A percentile compares a stretch with the other conserved stretches of the same genome.
Evolutionary conservation across 2,888 invertebrate genomes (phyloP).

Genomic region (Brachyptera risi): DNA sequence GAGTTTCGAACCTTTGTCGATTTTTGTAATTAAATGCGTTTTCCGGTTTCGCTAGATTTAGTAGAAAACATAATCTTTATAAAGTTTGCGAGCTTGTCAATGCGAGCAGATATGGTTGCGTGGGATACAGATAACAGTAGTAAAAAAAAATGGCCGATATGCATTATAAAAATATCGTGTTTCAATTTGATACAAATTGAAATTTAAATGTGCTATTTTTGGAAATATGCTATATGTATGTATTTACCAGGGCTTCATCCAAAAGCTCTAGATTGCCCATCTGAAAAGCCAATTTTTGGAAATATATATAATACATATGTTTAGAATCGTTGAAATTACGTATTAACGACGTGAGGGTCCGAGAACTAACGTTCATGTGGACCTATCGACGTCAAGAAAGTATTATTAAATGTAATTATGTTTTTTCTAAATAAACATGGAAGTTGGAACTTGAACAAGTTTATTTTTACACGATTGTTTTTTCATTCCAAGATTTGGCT

Average conservation of each 20-base stretch:
- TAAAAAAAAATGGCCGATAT: background rate
- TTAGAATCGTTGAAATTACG: conserved; percentile 20
- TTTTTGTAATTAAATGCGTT: too few species aligned
- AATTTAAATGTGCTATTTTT: conserved; percentile 31
- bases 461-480: too few species aligned
- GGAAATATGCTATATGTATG: conserved; percentile 19
- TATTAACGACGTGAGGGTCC: too few species aligned
- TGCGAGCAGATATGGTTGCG: background rate
- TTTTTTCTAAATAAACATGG: too few species aligned
- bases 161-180: too few species aligned
- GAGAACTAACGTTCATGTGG: too few species aligned
- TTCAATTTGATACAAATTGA: background rate
- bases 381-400: too few species aligned
- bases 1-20: too few species aligned
- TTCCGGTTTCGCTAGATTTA: background rate
- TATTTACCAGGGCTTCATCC: background rate
- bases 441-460: too few species aligned
- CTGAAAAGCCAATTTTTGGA: conserved; percentile 22
- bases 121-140: background rate
- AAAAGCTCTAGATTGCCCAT: background rate
- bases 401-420: too few species aligned
- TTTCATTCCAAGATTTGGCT: too few species aligned
- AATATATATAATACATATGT: conserved; percentile 31
- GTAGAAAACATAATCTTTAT: too few species aligned
- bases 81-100: background rate